These are phyloP conservation scores for Parambassis ranga DNA, from an alignment of 2,797 vertebrate genomes.

Conservation along the genomic window DNA sequence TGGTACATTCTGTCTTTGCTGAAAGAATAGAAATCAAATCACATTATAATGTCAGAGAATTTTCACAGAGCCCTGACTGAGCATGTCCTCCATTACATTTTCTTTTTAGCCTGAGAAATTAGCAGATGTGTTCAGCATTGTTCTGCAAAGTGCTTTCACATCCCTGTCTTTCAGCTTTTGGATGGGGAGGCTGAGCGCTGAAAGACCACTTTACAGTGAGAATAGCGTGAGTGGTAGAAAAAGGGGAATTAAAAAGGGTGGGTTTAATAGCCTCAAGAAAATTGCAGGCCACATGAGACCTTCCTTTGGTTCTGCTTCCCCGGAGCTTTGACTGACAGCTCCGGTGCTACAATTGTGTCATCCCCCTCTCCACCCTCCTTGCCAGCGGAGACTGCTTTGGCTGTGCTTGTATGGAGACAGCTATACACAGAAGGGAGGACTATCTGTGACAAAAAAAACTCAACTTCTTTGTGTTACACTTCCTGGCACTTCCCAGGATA, in stretches of 20 bases:
- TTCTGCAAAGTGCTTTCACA: slow-evolving; percentile 55
- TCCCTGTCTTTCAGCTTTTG: slow-evolving; percentile 39
- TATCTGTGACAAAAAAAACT: slow-evolving; percentile 38
- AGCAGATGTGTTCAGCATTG: slow-evolving; percentile 44
- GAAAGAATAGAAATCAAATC: background rate
- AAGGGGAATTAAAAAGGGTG: slow-evolving; percentile 80
- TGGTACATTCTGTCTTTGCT: background rate
- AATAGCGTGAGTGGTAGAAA: slow-evolving; percentile 63
- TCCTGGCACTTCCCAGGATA: slow-evolving; percentile 37
- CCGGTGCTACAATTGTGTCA: slow-evolving; percentile 60
- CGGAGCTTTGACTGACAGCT: slow-evolving; percentile 80
- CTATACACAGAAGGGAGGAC: slow-evolving; percentile 1
- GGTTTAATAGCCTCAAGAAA: slow-evolving; percentile 77
- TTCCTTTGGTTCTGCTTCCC: slow-evolving; percentile 68
- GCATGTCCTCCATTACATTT: slow-evolving; percentile 19
- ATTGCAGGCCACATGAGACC: slow-evolving; percentile 76
- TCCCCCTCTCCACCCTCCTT: no score
- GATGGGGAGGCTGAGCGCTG: slow-evolving; percentile 38
- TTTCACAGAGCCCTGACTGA: background rate
- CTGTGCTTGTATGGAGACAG: slow-evolving; percentile 26
- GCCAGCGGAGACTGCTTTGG: slow-evolving; percentile 52
- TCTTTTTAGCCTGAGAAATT: slow-evolving; percentile 32
- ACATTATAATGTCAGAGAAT: background rate
- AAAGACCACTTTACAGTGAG: slow-evolving; percentile 50
- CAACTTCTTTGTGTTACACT: slow-evolving; percentile 16